Conservation (phyloP, 2,888 invertebrate genomes). For the Phortica okadai region DNA sequence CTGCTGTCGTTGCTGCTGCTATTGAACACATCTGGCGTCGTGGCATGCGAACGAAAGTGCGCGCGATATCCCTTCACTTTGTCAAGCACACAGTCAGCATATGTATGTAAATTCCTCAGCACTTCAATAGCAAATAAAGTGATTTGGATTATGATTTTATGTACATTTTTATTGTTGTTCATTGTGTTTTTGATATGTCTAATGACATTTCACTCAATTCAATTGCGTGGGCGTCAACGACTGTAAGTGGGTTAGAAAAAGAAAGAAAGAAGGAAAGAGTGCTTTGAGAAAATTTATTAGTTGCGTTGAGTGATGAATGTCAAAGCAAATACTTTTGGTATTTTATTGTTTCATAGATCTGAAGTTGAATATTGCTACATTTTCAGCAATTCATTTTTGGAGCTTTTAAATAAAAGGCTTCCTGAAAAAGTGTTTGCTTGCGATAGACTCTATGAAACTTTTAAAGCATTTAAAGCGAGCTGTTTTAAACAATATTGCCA, state of each 20-base stretch:
- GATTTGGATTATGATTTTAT: constrained; percentile 33
- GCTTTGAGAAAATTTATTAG: neutral
- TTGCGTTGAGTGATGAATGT: neutral
- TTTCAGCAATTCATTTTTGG: neutral
- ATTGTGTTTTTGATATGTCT: constrained; percentile 10
- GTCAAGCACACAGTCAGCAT: neutral
- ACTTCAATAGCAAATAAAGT: constrained; percentile 28
- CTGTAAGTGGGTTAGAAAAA: neutral
- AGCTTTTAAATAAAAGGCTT: neutral
- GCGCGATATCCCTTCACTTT: neutral
- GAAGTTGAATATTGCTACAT: neutral
- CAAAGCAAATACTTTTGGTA: too few species aligned
- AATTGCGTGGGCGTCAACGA: neutral
- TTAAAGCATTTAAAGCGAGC: too few species aligned
- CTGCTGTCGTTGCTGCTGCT: neutral
- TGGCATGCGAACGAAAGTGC: neutral
- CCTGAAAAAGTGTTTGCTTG: too few species aligned
- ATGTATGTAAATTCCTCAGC: constrained; percentile 1
- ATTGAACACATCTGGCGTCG: constrained; percentile 20
- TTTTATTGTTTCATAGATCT: too few species aligned
- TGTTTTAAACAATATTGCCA: neutral
- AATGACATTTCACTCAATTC: constrained; percentile 21
- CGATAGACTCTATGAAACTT: too few species aligned
- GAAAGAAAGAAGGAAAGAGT: neutral
- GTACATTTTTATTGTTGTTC: constrained; percentile 28